These are phyloP conservation scores for Agriopis aurantiaria DNA, from an alignment of 2,888 invertebrate genomes.

Conservation along the genomic window DNA sequence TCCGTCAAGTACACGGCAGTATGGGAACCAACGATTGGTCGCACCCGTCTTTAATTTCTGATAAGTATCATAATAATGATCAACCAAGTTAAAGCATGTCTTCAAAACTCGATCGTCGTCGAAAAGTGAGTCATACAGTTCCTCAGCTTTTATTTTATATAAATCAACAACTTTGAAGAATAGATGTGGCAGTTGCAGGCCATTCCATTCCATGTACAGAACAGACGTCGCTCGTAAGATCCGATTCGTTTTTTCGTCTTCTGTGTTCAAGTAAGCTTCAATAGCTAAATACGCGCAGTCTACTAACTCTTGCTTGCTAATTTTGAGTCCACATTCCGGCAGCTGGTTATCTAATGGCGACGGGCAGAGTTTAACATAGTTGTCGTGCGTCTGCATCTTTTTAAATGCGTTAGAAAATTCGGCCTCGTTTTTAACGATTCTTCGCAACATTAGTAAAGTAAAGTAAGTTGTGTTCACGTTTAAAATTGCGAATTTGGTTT, in stretches of 20 bases:
- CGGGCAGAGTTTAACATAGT: slow-evolving; percentile 8
- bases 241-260: not conserved
- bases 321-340: not conserved
- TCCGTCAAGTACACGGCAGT: not conserved
- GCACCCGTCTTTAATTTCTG: not conserved
- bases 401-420: not conserved
- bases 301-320: not conserved
- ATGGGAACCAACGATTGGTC: not conserved
- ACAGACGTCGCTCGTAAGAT: not conserved
- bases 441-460: not conserved
- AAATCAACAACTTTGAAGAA: not conserved
- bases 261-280: not conserved
- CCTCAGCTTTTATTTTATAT: not conserved
- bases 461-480: slow-evolving; percentile 5
- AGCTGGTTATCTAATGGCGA: not conserved
- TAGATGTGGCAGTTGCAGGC: not conserved
- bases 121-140: slow-evolving; percentile 1
- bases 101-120: not conserved
- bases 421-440: slow-evolving; percentile 3
- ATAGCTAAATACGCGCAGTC: slow-evolving; percentile 6
- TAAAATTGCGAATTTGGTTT: not conserved
- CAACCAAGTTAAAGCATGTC: not conserved
- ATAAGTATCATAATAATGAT: not conserved
- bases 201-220: slow-evolving; percentile 1
- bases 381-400: slow-evolving; percentile 1